Percentiles rank a stretch among this genome's conserved stretches.
Conservation (phyloP, 2,797 vertebrate genomes). For the Simalia tracyae region DNA sequence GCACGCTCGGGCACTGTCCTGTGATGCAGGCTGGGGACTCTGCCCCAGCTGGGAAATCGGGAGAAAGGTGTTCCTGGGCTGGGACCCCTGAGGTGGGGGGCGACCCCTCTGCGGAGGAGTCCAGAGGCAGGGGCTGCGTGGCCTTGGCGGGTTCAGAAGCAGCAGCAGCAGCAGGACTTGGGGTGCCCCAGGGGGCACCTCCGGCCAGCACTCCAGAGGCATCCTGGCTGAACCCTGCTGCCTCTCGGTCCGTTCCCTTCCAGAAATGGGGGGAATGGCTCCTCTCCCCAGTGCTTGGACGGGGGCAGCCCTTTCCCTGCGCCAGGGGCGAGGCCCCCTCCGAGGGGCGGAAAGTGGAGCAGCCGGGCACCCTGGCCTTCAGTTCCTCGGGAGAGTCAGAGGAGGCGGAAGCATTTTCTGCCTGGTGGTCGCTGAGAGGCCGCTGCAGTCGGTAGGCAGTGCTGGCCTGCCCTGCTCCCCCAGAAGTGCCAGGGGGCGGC, state of each 20-base stretch:
- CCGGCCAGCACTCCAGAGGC: rapidly evolving
- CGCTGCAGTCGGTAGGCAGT: background rate
- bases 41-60: rapidly evolving
- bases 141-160: background rate
- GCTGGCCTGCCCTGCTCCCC: rapidly evolving
- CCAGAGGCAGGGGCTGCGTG: background rate
- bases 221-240: rapidly evolving
- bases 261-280: rapidly evolving
- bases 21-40: background rate
- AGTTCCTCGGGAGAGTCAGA: background rate
- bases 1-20: rapidly evolving
- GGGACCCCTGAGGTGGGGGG: rapidly evolving
- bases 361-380: rapidly evolving
- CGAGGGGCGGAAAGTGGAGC: background rate
- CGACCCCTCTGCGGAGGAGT: background rate
- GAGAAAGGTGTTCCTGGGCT: background rate
- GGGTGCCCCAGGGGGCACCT: rapidly evolving
- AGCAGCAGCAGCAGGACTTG: rapidly evolving
- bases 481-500: rapidly evolving
- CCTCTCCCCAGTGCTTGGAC: background rate
- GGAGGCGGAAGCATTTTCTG: rapidly evolving
- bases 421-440: rapidly evolving
- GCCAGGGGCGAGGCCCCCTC: rapidly evolving
- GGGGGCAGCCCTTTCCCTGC: background rate
- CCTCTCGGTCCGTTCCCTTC: rapidly evolving